Base-by-base conservation (phyloP, 2,797 vertebrate species). In the Aythya fuligula region DNA sequence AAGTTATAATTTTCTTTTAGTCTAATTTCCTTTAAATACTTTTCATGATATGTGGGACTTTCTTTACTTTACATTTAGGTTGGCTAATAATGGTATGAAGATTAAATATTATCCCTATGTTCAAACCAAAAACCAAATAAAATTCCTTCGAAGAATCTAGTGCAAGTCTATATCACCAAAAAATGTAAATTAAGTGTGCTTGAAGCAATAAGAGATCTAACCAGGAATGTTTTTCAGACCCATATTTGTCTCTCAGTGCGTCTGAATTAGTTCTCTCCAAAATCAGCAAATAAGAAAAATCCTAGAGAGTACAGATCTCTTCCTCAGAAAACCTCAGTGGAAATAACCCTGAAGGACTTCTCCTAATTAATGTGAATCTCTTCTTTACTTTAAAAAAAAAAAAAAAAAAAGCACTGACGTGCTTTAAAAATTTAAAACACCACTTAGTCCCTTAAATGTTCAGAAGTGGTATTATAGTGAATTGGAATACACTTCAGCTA, bases 151-250 rank as follows among this genome's bases (percentile, higher is more conserved):
- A 93, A 91, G 76, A 95, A 49, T 38, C 11, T 45, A 27, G 53
- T 81, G 17, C 27, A 86, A 86, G 21, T 45, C 49, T 91, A 91
- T 85, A 88, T 57, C 36, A 88, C 17, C 36, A 61, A 80, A n/a
- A 94, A 91, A 88, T 65, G n/a, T 36, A 93, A 95, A 91, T 83
- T 61, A 91, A 25, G 4, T 24, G 61, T 57, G 43, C 45, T 88
- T 84, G 54, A 90, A 93, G 49, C 39, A 41, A 41, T 57, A 43
- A 64, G 13, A 73, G n/a, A 45, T 65, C 57, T 78, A 84, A 54
- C 32, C 21, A 80, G 39, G 27, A n/a, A 67, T 66, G 45, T 39
- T 85, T 88, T 92, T 32, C 51, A 81, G 49, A 2, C 4, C 4
- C 10, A 0, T 62, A 28, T 56, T 81, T 88, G 45, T 69, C 36